phyloP scores from a whole-genome alignment of 2,888 invertebrate species.

The Cylindroiulus punctatus region DNA sequence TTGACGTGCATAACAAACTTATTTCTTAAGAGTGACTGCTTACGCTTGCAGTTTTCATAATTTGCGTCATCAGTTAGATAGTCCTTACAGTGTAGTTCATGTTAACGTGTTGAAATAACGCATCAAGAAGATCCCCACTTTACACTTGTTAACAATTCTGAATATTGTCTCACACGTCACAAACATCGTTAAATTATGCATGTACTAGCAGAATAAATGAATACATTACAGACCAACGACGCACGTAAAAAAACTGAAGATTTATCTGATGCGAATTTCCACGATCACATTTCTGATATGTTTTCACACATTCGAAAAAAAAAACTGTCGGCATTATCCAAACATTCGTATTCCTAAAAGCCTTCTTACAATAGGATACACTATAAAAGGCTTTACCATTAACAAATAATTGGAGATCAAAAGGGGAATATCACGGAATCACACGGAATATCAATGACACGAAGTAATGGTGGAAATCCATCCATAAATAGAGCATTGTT shows the following conservation, averaged over 20 bases:
- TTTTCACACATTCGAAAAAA: too few species aligned
- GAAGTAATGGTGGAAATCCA: too few species aligned
- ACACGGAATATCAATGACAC: not conserved
- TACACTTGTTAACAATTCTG: not conserved
- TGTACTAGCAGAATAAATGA: constrained; percentile 3
- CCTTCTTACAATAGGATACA: not conserved
- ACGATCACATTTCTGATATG: too few species aligned
- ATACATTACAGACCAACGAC: not conserved
- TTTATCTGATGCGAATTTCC: too few species aligned
- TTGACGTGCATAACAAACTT: not conserved
- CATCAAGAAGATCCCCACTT: not conserved
- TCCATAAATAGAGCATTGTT: too few species aligned
- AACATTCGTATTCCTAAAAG: too few species aligned
- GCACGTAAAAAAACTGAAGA: not conserved
- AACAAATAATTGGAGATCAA: not conserved
- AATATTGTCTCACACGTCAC: not conserved
- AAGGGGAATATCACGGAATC: not conserved
- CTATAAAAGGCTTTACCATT: not conserved
- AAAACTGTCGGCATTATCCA: too few species aligned
- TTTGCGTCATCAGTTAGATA: not conserved
- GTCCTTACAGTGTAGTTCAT: not conserved
- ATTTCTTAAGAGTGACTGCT: too few species aligned
- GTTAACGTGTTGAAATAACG: not conserved
- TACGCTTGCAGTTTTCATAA: not conserved
- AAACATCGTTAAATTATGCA: not conserved